Conservation (phyloP, 2,113 vertebrate species). For the Scytalopus superciliaris region DNA sequence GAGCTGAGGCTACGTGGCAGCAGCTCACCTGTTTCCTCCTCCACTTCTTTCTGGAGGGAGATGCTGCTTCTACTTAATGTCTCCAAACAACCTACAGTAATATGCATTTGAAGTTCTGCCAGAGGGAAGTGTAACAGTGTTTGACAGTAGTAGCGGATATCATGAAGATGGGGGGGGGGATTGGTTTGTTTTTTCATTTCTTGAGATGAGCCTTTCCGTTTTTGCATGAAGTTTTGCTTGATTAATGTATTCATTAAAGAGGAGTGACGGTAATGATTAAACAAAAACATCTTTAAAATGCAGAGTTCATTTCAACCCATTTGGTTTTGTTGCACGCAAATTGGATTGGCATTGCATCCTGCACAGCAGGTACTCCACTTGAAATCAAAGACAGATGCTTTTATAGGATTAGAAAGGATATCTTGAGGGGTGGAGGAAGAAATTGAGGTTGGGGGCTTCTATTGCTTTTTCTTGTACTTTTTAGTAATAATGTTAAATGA, state of each 20-base stretch:
- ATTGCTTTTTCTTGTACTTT: conserved; percentile 59
- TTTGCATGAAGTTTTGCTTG: conserved; percentile 72
- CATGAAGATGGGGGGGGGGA: not conserved
- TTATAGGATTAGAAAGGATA: conserved; percentile 80
- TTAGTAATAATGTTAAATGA: conserved; percentile 60
- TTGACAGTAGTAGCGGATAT: conserved; percentile 7
- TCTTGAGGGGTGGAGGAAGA: conserved; percentile 57
- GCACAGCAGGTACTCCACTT: conserved; percentile 79
- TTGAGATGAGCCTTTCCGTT: conserved; percentile 58
- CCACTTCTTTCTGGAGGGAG: not conserved
- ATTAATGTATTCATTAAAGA: conserved; percentile 81
- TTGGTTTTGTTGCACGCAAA: conserved; percentile 79
- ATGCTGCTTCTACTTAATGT: not conserved
- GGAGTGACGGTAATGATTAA: conserved; percentile 77
- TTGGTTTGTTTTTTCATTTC: conserved; percentile 1
- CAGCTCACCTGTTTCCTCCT: not conserved
- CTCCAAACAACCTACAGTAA: conserved; percentile 19
- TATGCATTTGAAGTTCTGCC: conserved; percentile 33
- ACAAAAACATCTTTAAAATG: conserved; percentile 81
- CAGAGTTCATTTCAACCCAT: conserved; percentile 79
- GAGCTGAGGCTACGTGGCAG: not conserved
- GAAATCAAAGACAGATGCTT: conserved; percentile 83
- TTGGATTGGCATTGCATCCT: conserved; percentile 79
- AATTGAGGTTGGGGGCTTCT: conserved; percentile 18
- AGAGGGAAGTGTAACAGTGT: not conserved